A percentile compares a stretch with the other conserved stretches of the same genome.
These are phyloP conservation scores for Chymomyza fuscimana DNA, from an alignment of 2,888 invertebrate genomes.

Conservation along the genomic window DNA sequence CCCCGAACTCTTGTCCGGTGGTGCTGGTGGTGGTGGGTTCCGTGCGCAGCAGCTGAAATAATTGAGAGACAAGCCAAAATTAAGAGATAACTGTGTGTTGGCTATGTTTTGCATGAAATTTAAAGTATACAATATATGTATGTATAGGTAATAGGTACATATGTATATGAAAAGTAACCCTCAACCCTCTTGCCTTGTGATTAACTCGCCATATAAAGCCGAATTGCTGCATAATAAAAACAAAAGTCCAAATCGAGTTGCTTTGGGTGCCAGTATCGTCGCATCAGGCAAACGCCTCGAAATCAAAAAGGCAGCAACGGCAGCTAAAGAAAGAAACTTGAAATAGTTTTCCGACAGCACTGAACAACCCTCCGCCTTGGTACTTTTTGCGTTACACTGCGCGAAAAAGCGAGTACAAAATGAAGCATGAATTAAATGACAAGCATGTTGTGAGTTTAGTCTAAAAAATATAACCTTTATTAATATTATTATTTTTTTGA, in stretches of 20 bases:
- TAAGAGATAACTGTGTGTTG: conserved; percentile 45
- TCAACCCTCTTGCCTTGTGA: conserved; percentile 69
- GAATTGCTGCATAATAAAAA: conserved; percentile 47
- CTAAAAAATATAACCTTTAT: too few relatives aligned
- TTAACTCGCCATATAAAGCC: conserved; percentile 67
- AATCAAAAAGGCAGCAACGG: conserved; percentile 77
- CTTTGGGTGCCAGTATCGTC: conserved; percentile 76
- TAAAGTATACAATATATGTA: conserved; percentile 1
- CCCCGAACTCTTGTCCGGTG: conserved; percentile 13
- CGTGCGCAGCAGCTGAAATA: conserved; percentile 75
- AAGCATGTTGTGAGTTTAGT: too few relatives aligned
- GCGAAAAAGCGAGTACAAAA: background rate
- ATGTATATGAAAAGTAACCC: conserved; percentile 31
- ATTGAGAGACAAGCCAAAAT: conserved; percentile 75
- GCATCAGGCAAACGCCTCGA: conserved; percentile 77
- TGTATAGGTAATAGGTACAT: conserved; percentile 22
- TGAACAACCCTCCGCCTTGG: background rate
- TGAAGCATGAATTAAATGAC: background rate
- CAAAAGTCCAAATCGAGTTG: conserved; percentile 41
- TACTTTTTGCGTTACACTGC: background rate
- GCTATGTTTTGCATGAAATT: conserved; percentile 55
- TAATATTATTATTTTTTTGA: too few relatives aligned
- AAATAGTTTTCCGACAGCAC: conserved; percentile 37
- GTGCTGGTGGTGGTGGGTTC: conserved; percentile 18
- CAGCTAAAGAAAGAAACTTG: conserved; percentile 43